phyloP scores from a whole-genome alignment of 2,113 vertebrate species.

The Aptenodytes forsteri region DNA sequence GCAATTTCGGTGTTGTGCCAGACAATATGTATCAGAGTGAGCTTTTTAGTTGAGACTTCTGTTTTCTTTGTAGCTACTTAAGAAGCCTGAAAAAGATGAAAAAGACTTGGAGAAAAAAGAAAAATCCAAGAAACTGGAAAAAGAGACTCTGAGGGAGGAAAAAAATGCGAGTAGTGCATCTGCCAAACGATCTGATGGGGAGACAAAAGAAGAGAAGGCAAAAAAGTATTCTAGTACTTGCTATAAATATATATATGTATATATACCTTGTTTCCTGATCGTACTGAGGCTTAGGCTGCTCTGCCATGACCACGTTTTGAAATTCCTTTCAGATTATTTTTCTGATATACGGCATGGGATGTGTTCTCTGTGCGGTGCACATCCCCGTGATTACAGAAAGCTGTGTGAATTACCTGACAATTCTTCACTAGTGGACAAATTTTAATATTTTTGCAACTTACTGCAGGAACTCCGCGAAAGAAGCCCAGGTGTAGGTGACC shows the following conservation, averaged over 20 bases:
- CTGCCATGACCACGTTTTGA: neutral
- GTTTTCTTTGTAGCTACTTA: slow-evolving; percentile 86
- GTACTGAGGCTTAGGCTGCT: neutral
- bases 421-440: neutral
- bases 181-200: slow-evolving; percentile 84
- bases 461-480: neutral
- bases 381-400: neutral
- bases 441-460: neutral
- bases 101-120: slow-evolving; percentile 90
- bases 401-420: neutral
- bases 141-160: slow-evolving; percentile 88
- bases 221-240: slow-evolving; percentile 81
- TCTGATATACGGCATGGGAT: neutral
- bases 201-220: slow-evolving; percentile 87
- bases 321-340: slow-evolving; percentile 7
- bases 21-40: slow-evolving; percentile 39
- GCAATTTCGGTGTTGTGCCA: slow-evolving; percentile 62
- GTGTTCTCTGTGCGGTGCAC: neutral
- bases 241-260: slow-evolving; percentile 60
- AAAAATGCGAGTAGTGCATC: slow-evolving; percentile 75
- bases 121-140: slow-evolving; percentile 89
- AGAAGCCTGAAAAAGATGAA: slow-evolving; percentile 93
- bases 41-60: slow-evolving; percentile 69
- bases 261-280: slow-evolving; percentile 19
- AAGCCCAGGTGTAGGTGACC: neutral